These are phyloP conservation scores for Pomacea canaliculata DNA, from an alignment of 2,888 invertebrate genomes.

Conservation along the genomic window DNA sequence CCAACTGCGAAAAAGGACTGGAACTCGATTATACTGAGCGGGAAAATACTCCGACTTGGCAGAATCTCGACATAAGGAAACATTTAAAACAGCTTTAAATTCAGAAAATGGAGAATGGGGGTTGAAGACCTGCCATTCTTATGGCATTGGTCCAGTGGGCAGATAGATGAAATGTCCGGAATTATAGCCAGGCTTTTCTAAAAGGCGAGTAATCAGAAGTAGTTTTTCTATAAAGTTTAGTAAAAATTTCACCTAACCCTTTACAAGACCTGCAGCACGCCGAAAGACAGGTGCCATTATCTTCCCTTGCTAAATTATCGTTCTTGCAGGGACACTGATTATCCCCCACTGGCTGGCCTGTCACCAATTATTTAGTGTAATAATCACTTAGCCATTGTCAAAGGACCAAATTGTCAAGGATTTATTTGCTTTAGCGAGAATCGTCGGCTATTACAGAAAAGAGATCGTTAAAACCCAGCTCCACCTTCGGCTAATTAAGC, in stretches of 20 bases:
- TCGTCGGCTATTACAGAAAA: not conserved
- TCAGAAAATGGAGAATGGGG: too few relatives aligned
- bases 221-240: not conserved
- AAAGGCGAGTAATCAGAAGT: too few relatives aligned
- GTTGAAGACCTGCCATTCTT: too few relatives aligned
- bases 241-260: not conserved
- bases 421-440: slow-evolving; percentile 16
- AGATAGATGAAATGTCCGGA: too few relatives aligned
- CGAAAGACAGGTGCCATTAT: not conserved
- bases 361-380: slow-evolving; percentile 10
- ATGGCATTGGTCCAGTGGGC: too few relatives aligned
- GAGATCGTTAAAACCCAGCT: slow-evolving; percentile 18
- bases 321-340: slow-evolving; percentile 5
- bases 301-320: slow-evolving; percentile 2
- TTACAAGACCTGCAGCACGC: not conserved
- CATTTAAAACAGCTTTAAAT: too few relatives aligned
- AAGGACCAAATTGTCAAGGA: slow-evolving; percentile 15
- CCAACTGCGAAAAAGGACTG: too few relatives aligned
- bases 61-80: too few relatives aligned
- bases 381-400: slow-evolving; percentile 20
- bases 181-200: too few relatives aligned
- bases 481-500: slow-evolving; percentile 22
- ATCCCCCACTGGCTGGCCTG: not conserved
- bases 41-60: too few relatives aligned
- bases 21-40: too few relatives aligned